Evolutionary conservation across 2,113 vertebrate species (phyloP).

Genomic region (Struthio camelus): DNA sequence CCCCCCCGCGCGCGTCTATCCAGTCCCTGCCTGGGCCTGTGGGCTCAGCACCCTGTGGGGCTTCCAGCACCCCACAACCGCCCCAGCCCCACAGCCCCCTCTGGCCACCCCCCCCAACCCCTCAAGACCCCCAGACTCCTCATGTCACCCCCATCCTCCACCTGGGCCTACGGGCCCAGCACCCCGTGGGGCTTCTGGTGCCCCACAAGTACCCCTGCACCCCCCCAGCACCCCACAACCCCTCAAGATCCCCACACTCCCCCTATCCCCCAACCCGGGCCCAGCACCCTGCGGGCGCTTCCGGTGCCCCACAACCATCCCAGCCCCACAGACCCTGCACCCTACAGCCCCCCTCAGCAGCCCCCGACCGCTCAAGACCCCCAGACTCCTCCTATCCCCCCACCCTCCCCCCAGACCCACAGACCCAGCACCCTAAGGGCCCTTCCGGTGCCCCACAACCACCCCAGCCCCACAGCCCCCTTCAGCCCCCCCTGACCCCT

Average conservation of each 20-base stretch:
- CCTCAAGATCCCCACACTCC: background rate
- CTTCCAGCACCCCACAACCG: too few relatives aligned
- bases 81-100: too few relatives aligned
- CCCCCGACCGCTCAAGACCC: background rate
- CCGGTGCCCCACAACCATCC: too few relatives aligned
- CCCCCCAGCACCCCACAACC: background rate
- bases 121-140: background rate
- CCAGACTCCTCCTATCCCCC: too few relatives aligned
- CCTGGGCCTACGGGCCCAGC: background rate
- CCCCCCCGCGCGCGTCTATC: background rate
- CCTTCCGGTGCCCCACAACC: too few relatives aligned
- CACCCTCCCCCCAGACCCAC: too few relatives aligned
- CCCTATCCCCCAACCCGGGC: background rate
- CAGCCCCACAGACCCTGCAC: background rate
- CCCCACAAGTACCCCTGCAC: background rate
- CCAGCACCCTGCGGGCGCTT: too few relatives aligned
- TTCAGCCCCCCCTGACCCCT: background rate
- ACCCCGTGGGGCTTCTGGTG: too few relatives aligned
- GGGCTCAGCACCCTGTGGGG: too few relatives aligned
- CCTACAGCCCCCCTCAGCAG: background rate
- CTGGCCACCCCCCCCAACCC: background rate
- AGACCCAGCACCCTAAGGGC: too few relatives aligned
- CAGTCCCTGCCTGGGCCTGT: too few relatives aligned
- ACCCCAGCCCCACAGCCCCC: too few relatives aligned
- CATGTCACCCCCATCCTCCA: background rate